Conservation (phyloP, 2,797 vertebrate genomes). For the Thaleichthys pacificus region DNA sequence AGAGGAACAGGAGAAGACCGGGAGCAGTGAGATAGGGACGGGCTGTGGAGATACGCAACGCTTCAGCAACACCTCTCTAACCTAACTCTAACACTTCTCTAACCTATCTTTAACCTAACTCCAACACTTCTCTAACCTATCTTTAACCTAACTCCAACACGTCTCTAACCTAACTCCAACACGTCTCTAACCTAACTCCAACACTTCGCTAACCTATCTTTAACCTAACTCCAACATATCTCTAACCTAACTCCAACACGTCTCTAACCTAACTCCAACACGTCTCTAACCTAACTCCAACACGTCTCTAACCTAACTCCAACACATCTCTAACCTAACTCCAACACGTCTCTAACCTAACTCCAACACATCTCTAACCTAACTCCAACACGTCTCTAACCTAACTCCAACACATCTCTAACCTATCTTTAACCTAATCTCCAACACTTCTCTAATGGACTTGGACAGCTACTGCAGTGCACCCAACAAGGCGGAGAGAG, state of each 20-base stretch:
- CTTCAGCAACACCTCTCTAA: not conserved
- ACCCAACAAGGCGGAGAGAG: not conserved
- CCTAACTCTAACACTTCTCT: conserved; percentile 1
- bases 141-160: not conserved
- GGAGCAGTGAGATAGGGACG: conserved; percentile 1
- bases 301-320: not conserved
- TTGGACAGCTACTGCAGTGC: not conserved
- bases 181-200: conserved; percentile 6
- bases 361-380: not conserved
- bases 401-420: not conserved
- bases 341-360: conserved; percentile 20
- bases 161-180: not conserved
- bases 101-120: conserved; percentile 11
- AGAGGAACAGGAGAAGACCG: not conserved
- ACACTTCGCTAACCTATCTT: not conserved
- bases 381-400: conserved; percentile 13
- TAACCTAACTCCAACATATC: conserved; percentile 10
- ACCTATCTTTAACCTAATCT: not conserved
- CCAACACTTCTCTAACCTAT: not conserved
- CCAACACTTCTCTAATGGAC: not conserved
- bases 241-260: conserved; percentile 1
- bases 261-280: conserved; percentile 13
- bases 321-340: conserved; percentile 16
- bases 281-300: not conserved
- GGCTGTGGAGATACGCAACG: not conserved